Conservation (phyloP, 2,113 vertebrate species). For the Protobothrops mucrosquamatus region DNA sequence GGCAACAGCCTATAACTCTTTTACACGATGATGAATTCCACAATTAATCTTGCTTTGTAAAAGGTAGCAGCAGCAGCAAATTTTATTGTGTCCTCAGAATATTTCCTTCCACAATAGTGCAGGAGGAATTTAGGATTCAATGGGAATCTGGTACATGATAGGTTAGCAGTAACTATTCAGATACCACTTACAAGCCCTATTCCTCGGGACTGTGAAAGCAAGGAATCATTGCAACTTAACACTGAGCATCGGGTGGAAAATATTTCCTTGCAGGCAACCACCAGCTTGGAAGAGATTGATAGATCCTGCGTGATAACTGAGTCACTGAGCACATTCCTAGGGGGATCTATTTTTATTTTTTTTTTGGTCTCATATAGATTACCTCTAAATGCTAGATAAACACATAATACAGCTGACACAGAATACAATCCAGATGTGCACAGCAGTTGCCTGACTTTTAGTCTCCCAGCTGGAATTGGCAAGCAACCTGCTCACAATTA, state of each 20-base stretch:
- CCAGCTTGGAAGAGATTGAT: not conserved
- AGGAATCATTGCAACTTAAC: not conserved
- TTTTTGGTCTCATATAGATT: not conserved
- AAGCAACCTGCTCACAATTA: not conserved
- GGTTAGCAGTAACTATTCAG: not conserved
- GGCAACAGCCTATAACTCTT: not conserved
- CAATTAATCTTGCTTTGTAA: not conserved
- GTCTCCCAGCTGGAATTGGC: not conserved
- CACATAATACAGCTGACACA: not conserved
- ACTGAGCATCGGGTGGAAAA: not conserved
- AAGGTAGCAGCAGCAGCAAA: not conserved
- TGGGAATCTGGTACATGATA: not conserved
- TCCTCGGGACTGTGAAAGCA: not conserved
- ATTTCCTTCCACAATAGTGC: not conserved
- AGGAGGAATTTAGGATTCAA: not conserved
- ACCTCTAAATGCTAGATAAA: not conserved
- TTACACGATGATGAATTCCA: not conserved
- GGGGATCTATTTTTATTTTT: no score
- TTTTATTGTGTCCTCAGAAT: not conserved
- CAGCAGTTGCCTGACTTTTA: not conserved
- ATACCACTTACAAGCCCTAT: not conserved
- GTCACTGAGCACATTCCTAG: not conserved
- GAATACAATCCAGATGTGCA: not conserved
- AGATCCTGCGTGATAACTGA: not conserved
- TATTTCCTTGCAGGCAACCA: not conserved